These are phyloP conservation scores for Acanthococcus lagerstroemiae DNA, from an alignment of 2,888 invertebrate species.

Conservation along the genomic window DNA sequence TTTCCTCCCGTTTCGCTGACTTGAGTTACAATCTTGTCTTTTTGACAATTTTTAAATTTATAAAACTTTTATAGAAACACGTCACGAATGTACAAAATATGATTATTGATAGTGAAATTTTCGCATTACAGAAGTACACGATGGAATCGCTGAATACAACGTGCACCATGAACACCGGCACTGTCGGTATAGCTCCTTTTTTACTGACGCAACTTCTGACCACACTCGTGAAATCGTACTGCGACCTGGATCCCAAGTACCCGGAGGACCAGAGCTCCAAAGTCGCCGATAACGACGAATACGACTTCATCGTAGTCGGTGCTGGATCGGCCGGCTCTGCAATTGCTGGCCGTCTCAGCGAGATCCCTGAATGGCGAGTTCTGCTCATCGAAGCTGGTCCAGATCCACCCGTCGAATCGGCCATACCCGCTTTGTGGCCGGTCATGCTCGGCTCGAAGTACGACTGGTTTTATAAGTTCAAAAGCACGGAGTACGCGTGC, in stretches of 20 bases:
- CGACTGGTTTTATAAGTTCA: conserved; percentile 11
- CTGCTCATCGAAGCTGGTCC: conserved; percentile 12
- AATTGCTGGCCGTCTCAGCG: conserved; percentile 11
- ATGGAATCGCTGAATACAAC: conserved; percentile 11
- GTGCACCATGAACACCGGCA: background rate
- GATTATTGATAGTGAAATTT: no score
- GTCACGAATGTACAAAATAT: no score
- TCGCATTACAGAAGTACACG: background rate
- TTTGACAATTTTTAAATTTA: no score
- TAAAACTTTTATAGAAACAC: no score
- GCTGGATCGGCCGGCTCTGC: conserved; percentile 17
- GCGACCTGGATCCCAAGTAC: conserved; percentile 8
- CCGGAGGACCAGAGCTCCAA: background rate
- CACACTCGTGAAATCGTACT: conserved; percentile 3
- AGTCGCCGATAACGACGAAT: background rate
- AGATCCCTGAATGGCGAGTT: conserved; percentile 2
- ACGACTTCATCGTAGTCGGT: conserved; percentile 18
- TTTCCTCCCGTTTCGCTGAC: no score
- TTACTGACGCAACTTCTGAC: conserved; percentile 8
- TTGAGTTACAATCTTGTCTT: no score
- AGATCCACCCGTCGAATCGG: conserved; percentile 17
- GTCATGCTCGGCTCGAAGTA: background rate
- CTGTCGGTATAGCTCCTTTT: background rate
- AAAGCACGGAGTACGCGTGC: background rate
- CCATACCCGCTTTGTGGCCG: conserved; percentile 7